Evolutionary conservation across 2,797 vertebrate species (phyloP), one percentile per base, ranked within the genome.

Genomic region (Melopsittacus undulatus): DNA sequence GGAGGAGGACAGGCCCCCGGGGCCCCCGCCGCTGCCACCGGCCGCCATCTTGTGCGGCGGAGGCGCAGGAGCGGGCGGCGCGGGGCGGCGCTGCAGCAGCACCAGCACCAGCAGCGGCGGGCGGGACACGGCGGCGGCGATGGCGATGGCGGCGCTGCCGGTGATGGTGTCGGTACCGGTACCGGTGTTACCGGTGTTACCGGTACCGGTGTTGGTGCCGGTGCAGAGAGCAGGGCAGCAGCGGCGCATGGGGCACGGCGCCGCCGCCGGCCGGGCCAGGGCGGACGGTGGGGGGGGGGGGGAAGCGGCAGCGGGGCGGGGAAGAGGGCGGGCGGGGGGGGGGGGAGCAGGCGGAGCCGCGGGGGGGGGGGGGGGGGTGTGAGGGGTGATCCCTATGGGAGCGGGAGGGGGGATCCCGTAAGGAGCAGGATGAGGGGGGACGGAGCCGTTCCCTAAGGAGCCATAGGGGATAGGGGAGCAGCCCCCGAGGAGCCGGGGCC

Each of bases 1-100:
- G 64, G 91, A 93, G 40, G 86, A 81, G 97, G 98, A 98, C 68
- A 90, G 81, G 95, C 98, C 98, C 95, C 98, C 98, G 98, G 98
- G 98, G 87, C 75, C 90, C 94, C 98, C 98, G 94, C 98, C 98
- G 98, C 98, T 98, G 97, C 98, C 98, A 97, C 98, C 98, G 87
- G 98, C 98, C 97, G 98, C 98, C 98, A 98, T 99, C 98, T 96
- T 96, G 95, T 93, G 92, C 91, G 93, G 83, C 72, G 89, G 83
- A 89, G 93, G 98, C 98, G 96, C 98, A 83, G 92, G 89, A 79
- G 97, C 96, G 95, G 98, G 96, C 98, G 96, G 94, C 98, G 98
- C 89, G 98, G 94, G 96, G 94, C 86, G 97, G 96, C 98, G 32
- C 98, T 97, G 90, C 87, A 90, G 48, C 87, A 90, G 82, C 87